Percentiles rank a stretch among this genome's conserved stretches.
phyloP scores from a whole-genome alignment of 2,888 invertebrate genomes.

The Acanthococcus lagerstroemiae region DNA sequence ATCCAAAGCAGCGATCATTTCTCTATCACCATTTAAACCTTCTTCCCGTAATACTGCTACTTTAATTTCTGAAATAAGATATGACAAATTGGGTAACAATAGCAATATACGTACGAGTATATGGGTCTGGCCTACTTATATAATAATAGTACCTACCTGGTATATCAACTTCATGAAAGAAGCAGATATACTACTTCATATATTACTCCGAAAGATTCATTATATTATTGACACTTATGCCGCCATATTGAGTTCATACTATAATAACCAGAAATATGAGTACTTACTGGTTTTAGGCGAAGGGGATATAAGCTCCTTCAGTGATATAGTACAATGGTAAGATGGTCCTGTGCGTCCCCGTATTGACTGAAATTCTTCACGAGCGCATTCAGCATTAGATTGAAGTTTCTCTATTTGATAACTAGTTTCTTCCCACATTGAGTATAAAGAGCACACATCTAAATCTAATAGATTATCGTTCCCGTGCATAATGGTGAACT shows the following conservation, averaged over 20 bases:
- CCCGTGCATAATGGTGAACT: conserved; percentile 23
- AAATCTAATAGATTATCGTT: conserved; percentile 6
- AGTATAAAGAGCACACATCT: conserved; percentile 38
- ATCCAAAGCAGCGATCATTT: conserved; percentile 85
- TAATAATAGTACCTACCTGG: too few relatives aligned
- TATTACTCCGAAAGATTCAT: too few relatives aligned
- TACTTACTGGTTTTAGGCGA: too few relatives aligned
- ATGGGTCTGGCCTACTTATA: too few relatives aligned
- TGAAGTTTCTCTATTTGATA: conserved; percentile 78
- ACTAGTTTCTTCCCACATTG: conserved; percentile 96
- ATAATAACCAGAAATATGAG: too few relatives aligned
- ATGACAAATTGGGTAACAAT: not conserved
- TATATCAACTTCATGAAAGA: too few relatives aligned
- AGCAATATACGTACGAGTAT: too few relatives aligned
- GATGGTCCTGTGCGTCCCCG: conserved; percentile 57
- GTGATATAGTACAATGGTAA: conserved; percentile 44
- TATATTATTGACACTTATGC: too few relatives aligned
- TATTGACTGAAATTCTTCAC: conserved; percentile 65
- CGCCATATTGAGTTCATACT: too few relatives aligned
- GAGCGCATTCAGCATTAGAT: conserved; percentile 65
- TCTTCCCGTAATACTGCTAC: conserved; percentile 94
- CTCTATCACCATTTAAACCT: conserved; percentile 92
- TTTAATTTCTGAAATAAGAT: conserved; percentile 41
- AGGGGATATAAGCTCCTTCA: too few relatives aligned
- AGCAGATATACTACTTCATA: too few relatives aligned